phyloP scores from a whole-genome alignment of 2,888 invertebrate genomes.

The Zonitis immaculata region DNA sequence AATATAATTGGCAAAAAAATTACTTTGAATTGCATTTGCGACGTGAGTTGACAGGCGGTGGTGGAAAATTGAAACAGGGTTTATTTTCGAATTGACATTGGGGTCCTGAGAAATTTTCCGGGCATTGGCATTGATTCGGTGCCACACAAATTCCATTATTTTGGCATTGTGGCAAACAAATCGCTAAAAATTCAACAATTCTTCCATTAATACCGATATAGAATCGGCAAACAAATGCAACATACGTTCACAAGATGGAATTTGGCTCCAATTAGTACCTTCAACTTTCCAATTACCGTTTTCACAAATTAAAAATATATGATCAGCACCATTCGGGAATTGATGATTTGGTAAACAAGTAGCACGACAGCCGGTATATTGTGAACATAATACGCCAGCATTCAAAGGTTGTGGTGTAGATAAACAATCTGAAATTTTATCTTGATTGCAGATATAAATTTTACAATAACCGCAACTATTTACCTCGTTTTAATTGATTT shows the following conservation, averaged over 20 bases:
- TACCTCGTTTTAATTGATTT: not conserved
- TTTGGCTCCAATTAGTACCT: slow-evolving; percentile 46
- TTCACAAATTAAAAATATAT: slow-evolving; percentile 50
- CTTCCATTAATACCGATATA: not conserved
- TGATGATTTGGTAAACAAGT: slow-evolving; percentile 50
- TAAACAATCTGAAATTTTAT: slow-evolving; percentile 37
- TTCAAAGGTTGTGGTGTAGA: slow-evolving; percentile 40
- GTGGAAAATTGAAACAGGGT: slow-evolving; percentile 64
- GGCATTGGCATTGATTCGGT: slow-evolving; percentile 72
- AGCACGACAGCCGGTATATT: slow-evolving; percentile 51
- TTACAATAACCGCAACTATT: not conserved
- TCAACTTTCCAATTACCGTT: slow-evolving; percentile 51
- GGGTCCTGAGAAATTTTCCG: slow-evolving; percentile 65
- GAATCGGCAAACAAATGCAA: slow-evolving; percentile 26
- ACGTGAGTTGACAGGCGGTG: slow-evolving; percentile 61
- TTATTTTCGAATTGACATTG: slow-evolving; percentile 71
- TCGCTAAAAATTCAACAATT: slow-evolving; percentile 54
- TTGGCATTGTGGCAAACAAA: slow-evolving; percentile 69
- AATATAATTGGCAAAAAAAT: slow-evolving; percentile 8
- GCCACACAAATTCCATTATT: slow-evolving; percentile 77
- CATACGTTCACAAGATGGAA: slow-evolving; percentile 62
- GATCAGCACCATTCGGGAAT: slow-evolving; percentile 53
- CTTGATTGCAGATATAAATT: not conserved
- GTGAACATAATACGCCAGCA: slow-evolving; percentile 42
- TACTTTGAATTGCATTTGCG: slow-evolving; percentile 63